phyloP scores from a whole-genome alignment of 2,797 vertebrate species.

The Emys orbicularis region DNA sequence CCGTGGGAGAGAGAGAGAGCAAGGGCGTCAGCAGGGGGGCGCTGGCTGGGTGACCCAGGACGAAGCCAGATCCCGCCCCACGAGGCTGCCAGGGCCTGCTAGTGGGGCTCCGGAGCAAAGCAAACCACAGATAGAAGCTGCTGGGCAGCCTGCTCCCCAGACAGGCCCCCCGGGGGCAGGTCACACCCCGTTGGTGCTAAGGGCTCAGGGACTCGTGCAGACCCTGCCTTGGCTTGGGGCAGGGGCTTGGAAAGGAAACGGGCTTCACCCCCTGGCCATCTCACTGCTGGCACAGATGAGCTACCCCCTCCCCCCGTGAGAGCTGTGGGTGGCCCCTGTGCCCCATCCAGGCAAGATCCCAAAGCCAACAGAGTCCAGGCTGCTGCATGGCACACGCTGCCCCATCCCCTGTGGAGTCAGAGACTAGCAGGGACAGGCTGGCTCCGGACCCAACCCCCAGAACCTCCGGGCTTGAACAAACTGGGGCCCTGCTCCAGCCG shows the following conservation, averaged over 20 bases:
- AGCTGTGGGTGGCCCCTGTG: neutral
- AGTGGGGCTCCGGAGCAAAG: no score
- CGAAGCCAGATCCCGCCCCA: neutral
- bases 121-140: no score
- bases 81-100: no score
- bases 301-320: no score
- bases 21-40: neutral
- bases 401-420: neutral
- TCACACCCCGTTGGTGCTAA: neutral
- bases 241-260: neutral
- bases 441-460: neutral
- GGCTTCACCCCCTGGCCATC: neutral
- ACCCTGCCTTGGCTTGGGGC: neutral
- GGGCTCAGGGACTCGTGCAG: neutral
- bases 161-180: neutral
- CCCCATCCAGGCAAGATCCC: neutral
- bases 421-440: no score
- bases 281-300: no score
- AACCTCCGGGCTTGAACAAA: neutral
- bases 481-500: neutral
- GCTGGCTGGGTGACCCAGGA: neutral
- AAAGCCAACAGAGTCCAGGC: neutral
- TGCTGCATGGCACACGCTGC: neutral
- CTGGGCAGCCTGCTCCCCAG: neutral
- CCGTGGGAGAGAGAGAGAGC: conserved; percentile 71